Evolutionary conservation across 1,140 invertebrate genomes (phyloP).

Genomic region (Macrobrachium rosenbergii): DNA sequence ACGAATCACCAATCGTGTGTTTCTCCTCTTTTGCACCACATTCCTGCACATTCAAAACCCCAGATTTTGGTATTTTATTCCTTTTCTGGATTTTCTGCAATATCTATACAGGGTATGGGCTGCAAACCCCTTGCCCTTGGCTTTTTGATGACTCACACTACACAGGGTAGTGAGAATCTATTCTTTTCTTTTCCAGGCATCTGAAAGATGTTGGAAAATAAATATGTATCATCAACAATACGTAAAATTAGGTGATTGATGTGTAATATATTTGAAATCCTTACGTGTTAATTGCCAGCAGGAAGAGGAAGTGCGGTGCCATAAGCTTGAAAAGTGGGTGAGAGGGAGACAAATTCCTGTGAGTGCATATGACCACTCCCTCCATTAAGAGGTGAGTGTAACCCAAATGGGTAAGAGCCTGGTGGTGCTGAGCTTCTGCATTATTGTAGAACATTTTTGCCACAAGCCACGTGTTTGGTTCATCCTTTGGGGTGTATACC

Average conservation of each 20-base stretch:
- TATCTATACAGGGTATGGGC: too few relatives aligned
- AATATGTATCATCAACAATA: too few relatives aligned
- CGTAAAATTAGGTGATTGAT: neutral
- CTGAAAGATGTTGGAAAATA: too few relatives aligned
- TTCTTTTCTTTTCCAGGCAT: too few relatives aligned
- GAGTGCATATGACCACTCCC: conserved; percentile 70
- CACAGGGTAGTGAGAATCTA: too few relatives aligned
- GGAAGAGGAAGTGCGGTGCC: conserved; percentile 72
- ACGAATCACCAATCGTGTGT: too few relatives aligned
- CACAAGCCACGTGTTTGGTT: conserved; percentile 71
- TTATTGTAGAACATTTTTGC: conserved; percentile 75
- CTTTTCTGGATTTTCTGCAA: too few relatives aligned
- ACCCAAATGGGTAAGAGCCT: conserved; percentile 72
- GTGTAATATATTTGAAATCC: conserved; percentile 5
- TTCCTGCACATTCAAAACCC: too few relatives aligned
- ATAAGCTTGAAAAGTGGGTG: conserved; percentile 73
- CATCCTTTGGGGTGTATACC: conserved; percentile 72
- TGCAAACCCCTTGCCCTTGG: too few relatives aligned
- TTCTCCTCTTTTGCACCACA: too few relatives aligned
- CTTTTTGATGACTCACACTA: too few relatives aligned
- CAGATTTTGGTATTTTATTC: too few relatives aligned
- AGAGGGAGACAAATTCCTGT: conserved; percentile 71
- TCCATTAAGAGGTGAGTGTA: conserved; percentile 74
- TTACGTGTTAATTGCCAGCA: conserved; percentile 72
- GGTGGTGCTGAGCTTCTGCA: conserved; percentile 72